Evolutionary conservation across 2,113 vertebrate species (phyloP).

Genomic region (Enhydra lutris): DNA sequence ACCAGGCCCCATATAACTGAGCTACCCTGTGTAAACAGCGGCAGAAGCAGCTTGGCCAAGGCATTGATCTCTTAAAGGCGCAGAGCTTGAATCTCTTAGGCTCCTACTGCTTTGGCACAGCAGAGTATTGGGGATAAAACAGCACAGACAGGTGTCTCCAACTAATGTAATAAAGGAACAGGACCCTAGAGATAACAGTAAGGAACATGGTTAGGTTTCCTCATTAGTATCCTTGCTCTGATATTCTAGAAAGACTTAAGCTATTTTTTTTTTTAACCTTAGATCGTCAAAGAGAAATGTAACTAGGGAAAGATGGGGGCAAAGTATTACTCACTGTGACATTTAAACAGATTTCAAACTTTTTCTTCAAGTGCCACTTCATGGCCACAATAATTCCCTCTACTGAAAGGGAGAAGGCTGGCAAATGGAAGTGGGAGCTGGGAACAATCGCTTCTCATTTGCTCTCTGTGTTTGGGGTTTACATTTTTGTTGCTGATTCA

Average conservation of each 20-base stretch:
- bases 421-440: neutral
- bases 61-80: constrained; percentile 47
- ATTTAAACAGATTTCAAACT: constrained; percentile 68
- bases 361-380: constrained; percentile 61
- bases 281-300: constrained; percentile 62
- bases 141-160: neutral
- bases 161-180: constrained; percentile 47
- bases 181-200: neutral
- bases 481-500: constrained; percentile 11
- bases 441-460: constrained; percentile 13
- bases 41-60: constrained; percentile 4
- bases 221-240: constrained; percentile 43
- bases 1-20: neutral
- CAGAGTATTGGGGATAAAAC: constrained; percentile 46
- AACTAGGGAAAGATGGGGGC: constrained; percentile 60
- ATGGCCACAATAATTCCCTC: constrained; percentile 44
- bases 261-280: constrained; percentile 50
- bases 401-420: neutral
- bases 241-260: constrained; percentile 62
- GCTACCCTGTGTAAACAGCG: constrained; percentile 31
- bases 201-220: neutral
- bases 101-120: neutral
- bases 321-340: constrained; percentile 58
- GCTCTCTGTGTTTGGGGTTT: neutral
- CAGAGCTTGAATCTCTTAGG: constrained; percentile 33